Evolutionary conservation across 2,113 vertebrate genomes (phyloP), one percentile per base, ranked within the genome.

Genomic region (Trichomycterus rosablanca): DNA sequence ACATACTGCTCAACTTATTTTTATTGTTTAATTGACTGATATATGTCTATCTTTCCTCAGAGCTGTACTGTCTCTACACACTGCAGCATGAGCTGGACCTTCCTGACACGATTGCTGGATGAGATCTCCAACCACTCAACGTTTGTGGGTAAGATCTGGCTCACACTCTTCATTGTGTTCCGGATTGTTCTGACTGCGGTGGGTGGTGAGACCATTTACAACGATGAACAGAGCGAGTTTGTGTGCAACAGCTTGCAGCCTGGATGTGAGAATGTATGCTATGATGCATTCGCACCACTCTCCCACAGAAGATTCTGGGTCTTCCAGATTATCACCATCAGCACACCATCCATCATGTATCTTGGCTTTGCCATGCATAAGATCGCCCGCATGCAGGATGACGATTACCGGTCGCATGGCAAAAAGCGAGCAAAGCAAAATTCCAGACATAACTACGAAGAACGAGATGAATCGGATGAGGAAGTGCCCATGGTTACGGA

Each of bases 71-170:
- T n/a, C n/a, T n/a, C n/a, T n/a, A n/a, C n/a, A n/a, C n/a, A n/a
- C 34, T 10, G 22, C 87, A 90, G 53, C 74, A 95, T 95, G 92
- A 95, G 92, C 69, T 95, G 92, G 92, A 92, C 88, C 66, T 95
- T 95, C 78, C 74, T 95, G 44, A 94, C 92, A 0, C 88, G 87
- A 19, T 84, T 95, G 63, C 82, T 94, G 65, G 91, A 95, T 54
- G 92, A 95, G 84, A 95, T 95, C 76, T 91, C 92, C 79, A 90
- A 94, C 71, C 92, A 94, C 76, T 93, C 91, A 4, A 95, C 92
- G 45, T 95, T 93, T 0, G 91, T 95, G 68, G 92, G 92, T 46
- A 95, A 95, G 83, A 79, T 94, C 67, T 95, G 92, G 92, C 82
- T 95, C 59, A 91, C 89, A 0, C 76, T 91, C 50, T 87, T 94